These are phyloP conservation scores for Exocentrus adspersus DNA, from an alignment of 2,888 invertebrate species.

Conservation along the genomic window DNA sequence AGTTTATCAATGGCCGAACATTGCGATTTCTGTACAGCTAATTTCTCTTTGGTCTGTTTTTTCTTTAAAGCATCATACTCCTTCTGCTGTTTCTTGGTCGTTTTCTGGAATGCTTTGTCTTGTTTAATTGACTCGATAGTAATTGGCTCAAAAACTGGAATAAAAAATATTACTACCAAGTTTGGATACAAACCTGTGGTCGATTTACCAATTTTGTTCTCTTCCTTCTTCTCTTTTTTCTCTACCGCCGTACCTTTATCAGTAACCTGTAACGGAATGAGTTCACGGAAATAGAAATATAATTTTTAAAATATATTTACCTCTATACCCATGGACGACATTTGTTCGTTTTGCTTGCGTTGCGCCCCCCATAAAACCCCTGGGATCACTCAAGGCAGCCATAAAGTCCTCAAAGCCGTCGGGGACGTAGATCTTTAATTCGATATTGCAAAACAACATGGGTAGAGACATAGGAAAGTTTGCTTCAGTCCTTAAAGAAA, in stretches of 20 bases:
- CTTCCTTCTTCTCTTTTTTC: slow-evolving; percentile 73
- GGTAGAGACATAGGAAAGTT: slow-evolving; percentile 99
- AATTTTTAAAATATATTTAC: slow-evolving; percentile 62
- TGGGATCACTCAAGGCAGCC: slow-evolving; percentile 95
- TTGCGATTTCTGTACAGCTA: slow-evolving; percentile 89
- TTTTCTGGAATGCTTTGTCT: slow-evolving; percentile 93
- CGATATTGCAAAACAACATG: slow-evolving; percentile 98
- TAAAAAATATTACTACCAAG: not conserved
- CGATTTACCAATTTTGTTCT: slow-evolving; percentile 75
- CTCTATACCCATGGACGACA: slow-evolving; percentile 96
- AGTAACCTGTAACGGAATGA: slow-evolving; percentile 32
- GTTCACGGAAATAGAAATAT: not conserved
- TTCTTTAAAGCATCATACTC: slow-evolving; percentile 92
- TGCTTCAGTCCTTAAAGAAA: slow-evolving; percentile 96
- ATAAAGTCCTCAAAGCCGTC: slow-evolving; percentile 99
- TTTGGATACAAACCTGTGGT: not conserved
- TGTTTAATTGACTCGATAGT: slow-evolving; percentile 86
- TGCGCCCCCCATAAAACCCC: slow-evolving; percentile 90
- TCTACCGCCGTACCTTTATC: slow-evolving; percentile 64
- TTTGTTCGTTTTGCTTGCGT: slow-evolving; percentile 88
- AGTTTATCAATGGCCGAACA: slow-evolving; percentile 92
- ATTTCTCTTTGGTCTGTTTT: slow-evolving; percentile 92
- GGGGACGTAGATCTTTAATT: slow-evolving; percentile 99
- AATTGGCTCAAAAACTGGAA: slow-evolving; percentile 86
- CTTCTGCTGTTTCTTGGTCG: slow-evolving; percentile 94